A percentile compares a stretch with the other conserved stretches of the same genome.
phyloP scores from a whole-genome alignment of 2,113 vertebrate species.

The Falcunculus frontatus region DNA sequence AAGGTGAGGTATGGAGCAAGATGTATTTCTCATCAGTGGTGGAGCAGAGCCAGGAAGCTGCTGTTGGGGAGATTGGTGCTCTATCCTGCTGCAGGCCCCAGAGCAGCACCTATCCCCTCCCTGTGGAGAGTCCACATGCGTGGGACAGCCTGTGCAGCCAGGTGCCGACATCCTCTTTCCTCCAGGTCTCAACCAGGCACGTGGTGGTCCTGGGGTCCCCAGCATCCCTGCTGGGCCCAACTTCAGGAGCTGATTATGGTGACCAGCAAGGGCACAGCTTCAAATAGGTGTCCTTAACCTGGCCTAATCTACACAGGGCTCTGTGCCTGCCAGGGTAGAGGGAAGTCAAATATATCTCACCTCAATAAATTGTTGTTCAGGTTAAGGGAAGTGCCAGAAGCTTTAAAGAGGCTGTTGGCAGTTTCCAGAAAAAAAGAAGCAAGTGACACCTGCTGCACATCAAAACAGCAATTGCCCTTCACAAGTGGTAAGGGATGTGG shows the following conservation, averaged over 20 bases:
- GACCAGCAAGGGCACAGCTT: not conserved
- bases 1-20: not conserved
- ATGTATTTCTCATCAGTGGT: not conserved
- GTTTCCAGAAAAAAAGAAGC: not conserved
- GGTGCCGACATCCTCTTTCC: not conserved
- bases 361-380: not conserved
- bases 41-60: not conserved
- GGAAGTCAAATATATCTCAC: not conserved
- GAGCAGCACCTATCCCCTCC: not conserved
- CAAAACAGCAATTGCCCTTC: not conserved
- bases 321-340: not conserved
- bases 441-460: not conserved
- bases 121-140: accelerated
- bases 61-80: not conserved
- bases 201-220: accelerated
- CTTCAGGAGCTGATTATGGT: not conserved
- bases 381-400: not conserved
- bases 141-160: not conserved
- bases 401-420: not conserved
- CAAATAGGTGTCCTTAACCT: not conserved
- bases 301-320: not conserved
- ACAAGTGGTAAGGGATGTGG: not conserved
- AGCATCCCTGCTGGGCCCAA: not conserved
- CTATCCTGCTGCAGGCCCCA: accelerated
- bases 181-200: accelerated